These are phyloP conservation scores for Megalops cyprinoides DNA, from an alignment of 2,797 vertebrate genomes.

Conservation along the genomic window DNA sequence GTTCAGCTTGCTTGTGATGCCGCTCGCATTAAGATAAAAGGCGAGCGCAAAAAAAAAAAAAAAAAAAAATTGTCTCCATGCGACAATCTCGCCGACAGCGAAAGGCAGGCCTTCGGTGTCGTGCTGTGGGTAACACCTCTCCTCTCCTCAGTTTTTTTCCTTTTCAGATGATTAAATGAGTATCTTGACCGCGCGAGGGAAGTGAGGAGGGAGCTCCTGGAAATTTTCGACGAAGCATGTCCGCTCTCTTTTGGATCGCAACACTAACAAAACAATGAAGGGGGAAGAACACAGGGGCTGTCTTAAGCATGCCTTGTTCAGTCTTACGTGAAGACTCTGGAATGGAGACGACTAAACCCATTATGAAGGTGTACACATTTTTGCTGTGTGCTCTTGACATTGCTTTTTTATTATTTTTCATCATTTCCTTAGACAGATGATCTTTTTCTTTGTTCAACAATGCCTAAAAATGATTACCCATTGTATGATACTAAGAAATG, in stretches of 20 bases:
- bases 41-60: not conserved
- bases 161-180: constrained; percentile 65
- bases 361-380: constrained; percentile 85
- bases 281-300: constrained; percentile 66
- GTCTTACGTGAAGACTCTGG: constrained; percentile 79
- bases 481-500: constrained; percentile 67
- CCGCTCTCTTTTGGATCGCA: constrained; percentile 41
- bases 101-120: not conserved
- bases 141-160: constrained; percentile 28
- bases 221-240: constrained; percentile 61
- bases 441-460: constrained; percentile 64
- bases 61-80: not conserved
- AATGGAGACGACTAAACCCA: constrained; percentile 72
- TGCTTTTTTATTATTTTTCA: constrained; percentile 65
- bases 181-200: constrained; percentile 76
- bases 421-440: constrained; percentile 44
- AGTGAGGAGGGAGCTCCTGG: constrained; percentile 59
- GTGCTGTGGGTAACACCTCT: not conserved
- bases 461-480: constrained; percentile 67
- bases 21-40: not conserved
- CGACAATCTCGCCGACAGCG: not conserved
- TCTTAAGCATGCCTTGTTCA: constrained; percentile 96
- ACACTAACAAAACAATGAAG: constrained; percentile 51
- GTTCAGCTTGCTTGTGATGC: not conserved
- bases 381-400: constrained; percentile 93